Conservation (phyloP, 1,140 invertebrate species). For the Plectrocnemia conspersa region DNA sequence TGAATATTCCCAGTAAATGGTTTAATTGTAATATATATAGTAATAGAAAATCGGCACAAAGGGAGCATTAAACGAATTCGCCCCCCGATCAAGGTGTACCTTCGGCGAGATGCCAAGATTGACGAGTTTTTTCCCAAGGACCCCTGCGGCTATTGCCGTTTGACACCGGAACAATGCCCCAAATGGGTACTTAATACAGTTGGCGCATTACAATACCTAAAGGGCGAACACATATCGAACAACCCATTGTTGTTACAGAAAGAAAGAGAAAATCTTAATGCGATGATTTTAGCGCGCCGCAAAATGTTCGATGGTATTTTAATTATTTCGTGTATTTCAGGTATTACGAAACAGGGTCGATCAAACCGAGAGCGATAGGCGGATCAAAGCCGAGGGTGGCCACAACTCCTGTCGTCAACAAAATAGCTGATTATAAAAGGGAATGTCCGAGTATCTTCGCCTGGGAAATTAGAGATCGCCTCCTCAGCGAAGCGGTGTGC, state of each 20-base stretch:
- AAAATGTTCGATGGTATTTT: neutral
- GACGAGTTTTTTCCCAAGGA: conserved; percentile 35
- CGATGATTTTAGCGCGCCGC: neutral
- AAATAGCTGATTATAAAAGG: conserved; percentile 93
- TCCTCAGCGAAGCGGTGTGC: conserved; percentile 94
- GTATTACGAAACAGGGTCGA: conserved; percentile 98
- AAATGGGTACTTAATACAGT: conserved; percentile 8
- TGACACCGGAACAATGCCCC: conserved; percentile 26
- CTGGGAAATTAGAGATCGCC: conserved; percentile 94
- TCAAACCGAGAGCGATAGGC: conserved; percentile 91
- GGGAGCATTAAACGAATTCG: neutral
- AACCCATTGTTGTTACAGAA: neutral
- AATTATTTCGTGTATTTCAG: conserved; percentile 48
- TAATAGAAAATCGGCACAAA: too few relatives aligned
- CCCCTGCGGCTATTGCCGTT: conserved; percentile 21
- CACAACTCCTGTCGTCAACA: conserved; percentile 88
- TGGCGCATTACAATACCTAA: conserved; percentile 1
- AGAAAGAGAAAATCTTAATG: neutral
- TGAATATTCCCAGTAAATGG: neutral
- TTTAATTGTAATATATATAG: too few relatives aligned
- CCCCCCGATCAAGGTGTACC: neutral
- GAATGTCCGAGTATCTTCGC: conserved; percentile 98
- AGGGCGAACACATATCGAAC: neutral
- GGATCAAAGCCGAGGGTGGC: conserved; percentile 95
- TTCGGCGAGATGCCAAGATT: conserved; percentile 25